Percentiles rank a stretch among this genome's conserved stretches.
Conservation (phyloP, 92 coral and sea anemone genomes). For the Phenganax subtilis region DNA sequence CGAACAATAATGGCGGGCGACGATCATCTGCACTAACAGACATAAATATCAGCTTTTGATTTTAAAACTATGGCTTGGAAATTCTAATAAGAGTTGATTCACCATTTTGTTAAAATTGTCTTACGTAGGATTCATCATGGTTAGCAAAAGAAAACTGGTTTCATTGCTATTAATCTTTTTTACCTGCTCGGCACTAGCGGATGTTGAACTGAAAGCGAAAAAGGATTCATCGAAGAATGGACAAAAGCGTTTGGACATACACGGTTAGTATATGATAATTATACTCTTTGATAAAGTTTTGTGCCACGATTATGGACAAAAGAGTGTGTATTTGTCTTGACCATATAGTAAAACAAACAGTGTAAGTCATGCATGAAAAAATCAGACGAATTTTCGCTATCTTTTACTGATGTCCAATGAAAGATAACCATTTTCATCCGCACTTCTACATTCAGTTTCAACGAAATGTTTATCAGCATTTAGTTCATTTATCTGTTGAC, state of each 20-base stretch:
- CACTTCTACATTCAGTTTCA: too few species aligned
- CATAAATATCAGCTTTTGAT: neutral
- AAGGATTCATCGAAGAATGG: constrained; percentile 22
- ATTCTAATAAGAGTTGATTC: neutral
- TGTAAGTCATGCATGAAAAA: neutral
- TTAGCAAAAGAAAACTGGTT: neutral
- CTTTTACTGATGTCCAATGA: too few species aligned
- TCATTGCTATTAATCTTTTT: neutral
- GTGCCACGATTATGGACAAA: too few species aligned
- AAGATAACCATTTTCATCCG: too few species aligned
- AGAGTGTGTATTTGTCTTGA: neutral
- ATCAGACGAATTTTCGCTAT: too few species aligned
- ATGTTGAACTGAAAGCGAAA: constrained; percentile 14
- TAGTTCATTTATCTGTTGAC: too few species aligned
- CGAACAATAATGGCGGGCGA: constrained; percentile 26
- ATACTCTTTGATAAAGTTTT: neutral
- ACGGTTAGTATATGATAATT: constrained; percentile 7
- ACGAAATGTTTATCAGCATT: too few species aligned
- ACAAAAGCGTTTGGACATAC: constrained; percentile 35
- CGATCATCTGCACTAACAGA: constrained; percentile 21
- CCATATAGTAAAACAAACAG: neutral
- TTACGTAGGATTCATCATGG: constrained; percentile 8
- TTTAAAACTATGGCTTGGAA: constrained; percentile 9
- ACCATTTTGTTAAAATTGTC: neutral
- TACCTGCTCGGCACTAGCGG: constrained; percentile 29